These are phyloP conservation scores for Odocoileus virginianus DNA, from an alignment of 2,113 vertebrate genomes.

Conservation along the genomic window DNA sequence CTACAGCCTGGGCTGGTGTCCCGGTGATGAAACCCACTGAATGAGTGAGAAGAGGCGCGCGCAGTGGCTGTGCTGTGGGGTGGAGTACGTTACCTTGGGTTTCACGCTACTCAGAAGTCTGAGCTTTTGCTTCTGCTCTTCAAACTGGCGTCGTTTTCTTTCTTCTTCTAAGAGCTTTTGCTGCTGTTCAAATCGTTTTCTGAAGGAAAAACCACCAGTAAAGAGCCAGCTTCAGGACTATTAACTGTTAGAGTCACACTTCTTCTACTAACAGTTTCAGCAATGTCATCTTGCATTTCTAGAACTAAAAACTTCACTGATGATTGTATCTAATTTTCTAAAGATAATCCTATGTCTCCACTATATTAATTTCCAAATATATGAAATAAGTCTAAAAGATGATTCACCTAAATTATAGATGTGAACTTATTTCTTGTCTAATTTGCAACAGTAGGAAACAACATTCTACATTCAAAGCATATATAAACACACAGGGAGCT, in stretches of 20 bases:
- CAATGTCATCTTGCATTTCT: neutral
- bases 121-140: conserved; percentile 98
- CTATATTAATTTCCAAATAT: conserved; percentile 23
- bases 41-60: neutral
- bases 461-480: neutral
- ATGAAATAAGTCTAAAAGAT: conserved; percentile 12
- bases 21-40: neutral
- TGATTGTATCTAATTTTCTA: conserved; percentile 5
- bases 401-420: neutral
- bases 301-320: neutral
- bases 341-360: neutral
- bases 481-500: neutral
- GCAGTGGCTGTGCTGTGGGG: neutral
- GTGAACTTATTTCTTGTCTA: neutral
- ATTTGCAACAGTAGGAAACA: neutral
- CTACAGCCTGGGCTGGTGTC: neutral
- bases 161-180: conserved; percentile 97
- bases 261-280: neutral
- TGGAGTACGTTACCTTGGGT: conserved; percentile 86
- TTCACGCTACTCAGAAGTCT: conserved; percentile 97
- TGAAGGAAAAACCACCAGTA: conserved; percentile 58
- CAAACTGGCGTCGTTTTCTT: conserved; percentile 96
- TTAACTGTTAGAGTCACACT: neutral
- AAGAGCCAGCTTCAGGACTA: neutral
- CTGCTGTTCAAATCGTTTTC: conserved; percentile 94